Evolutionary conservation across 1,140 invertebrate species (phyloP).

Genomic region (Saccostrea cuccullata): DNA sequence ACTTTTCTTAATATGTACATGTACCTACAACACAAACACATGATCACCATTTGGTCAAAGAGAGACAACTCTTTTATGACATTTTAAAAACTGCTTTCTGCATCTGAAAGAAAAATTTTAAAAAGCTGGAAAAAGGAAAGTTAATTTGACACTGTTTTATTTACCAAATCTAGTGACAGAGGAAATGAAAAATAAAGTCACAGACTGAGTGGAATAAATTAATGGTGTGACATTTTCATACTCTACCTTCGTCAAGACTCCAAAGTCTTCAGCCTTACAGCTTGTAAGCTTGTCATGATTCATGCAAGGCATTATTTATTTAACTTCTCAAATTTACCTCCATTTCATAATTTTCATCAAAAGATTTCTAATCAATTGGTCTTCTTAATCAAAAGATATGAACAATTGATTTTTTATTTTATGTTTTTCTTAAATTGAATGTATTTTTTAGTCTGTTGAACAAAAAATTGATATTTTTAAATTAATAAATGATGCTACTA

Average conservation of each 20-base stretch:
- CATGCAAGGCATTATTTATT: too few species aligned
- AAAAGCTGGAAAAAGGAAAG: not conserved
- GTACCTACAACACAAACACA: not conserved
- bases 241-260: not conserved
- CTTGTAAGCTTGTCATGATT: too few species aligned
- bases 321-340: too few species aligned
- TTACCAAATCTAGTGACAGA: not conserved
- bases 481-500: too few species aligned
- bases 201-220: not conserved
- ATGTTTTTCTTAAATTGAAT: too few species aligned
- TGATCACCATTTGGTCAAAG: not conserved
- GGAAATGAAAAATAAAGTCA: not conserved
- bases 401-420: too few species aligned
- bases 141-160: not conserved
- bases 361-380: too few species aligned
- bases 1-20: slow-evolving; percentile 76
- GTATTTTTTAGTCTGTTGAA: too few species aligned
- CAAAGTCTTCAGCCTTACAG: not conserved
- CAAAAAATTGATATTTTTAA: too few species aligned
- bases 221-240: not conserved
- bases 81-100: not conserved
- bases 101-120: not conserved
- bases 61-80: not conserved
- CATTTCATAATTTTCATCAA: too few species aligned
- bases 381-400: too few species aligned